phyloP scores from a whole-genome alignment of 2,888 invertebrate species.

The Dorcus parallelipipedus region DNA sequence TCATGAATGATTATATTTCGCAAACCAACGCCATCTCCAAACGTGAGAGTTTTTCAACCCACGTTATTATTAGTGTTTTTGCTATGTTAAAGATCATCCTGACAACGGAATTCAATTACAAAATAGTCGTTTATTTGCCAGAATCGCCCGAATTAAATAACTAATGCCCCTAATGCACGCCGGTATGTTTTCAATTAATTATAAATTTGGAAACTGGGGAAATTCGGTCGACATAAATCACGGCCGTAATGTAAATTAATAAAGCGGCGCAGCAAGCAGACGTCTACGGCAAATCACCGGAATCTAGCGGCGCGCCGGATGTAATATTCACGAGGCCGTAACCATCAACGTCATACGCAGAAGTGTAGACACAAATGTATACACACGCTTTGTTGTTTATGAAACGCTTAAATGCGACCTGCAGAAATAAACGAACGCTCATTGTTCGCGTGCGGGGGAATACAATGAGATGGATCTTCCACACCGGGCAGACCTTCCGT shows the following conservation, averaged over 20 bases:
- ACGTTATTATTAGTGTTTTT: no score
- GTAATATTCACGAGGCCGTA: constrained; percentile 21
- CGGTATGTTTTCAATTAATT: constrained; percentile 2
- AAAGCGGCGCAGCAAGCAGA: constrained; percentile 10
- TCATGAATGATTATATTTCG: no score
- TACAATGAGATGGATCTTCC: constrained; percentile 1
- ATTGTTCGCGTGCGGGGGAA: neutral
- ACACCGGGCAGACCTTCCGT: no score
- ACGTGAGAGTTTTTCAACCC: no score
- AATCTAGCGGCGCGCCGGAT: constrained; percentile 14
- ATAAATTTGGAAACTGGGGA: constrained; percentile 5
- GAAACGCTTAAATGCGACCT: neutral
- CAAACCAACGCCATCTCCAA: no score
- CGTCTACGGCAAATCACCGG: constrained; percentile 11
- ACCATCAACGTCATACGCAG: constrained; percentile 23
- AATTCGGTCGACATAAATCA: constrained; percentile 14
- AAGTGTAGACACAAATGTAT: constrained; percentile 19
- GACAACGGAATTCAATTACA: no score
- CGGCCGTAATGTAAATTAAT: constrained; percentile 18
- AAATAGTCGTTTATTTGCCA: no score
- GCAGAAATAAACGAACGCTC: neutral
- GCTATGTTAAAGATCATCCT: no score
- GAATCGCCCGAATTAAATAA: no score
- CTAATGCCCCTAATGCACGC: no score
- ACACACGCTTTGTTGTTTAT: constrained; percentile 14